phyloP scores from a whole-genome alignment of 2,797 vertebrate species.

The Xiphophorus birchmanni region DNA sequence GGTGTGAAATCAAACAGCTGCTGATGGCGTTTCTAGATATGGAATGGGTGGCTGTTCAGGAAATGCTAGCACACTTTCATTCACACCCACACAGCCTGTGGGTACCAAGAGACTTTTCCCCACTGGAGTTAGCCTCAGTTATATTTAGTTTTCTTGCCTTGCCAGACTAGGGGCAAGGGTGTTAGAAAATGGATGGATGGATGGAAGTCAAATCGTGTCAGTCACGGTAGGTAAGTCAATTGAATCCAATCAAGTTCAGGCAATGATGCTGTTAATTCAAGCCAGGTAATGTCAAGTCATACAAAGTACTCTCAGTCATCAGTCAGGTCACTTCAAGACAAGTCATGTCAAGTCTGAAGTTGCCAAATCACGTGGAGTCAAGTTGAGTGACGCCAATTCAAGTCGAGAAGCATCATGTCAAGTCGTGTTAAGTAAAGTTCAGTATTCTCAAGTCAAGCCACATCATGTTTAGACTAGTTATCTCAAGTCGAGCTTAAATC shows the following conservation, averaged over 20 bases:
- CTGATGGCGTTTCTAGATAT: slow-evolving; percentile 48
- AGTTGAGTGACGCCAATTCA: not conserved
- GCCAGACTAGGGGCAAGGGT: not conserved
- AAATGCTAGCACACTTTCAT: slow-evolving; percentile 12
- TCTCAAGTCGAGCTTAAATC: not conserved
- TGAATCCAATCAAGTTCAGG: not conserved
- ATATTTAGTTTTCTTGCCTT: not conserved
- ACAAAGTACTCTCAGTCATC: not conserved
- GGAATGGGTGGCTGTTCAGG: slow-evolving; percentile 39
- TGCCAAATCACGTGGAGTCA: too few relatives aligned
- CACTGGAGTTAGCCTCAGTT: not conserved
- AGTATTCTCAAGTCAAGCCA: not conserved
- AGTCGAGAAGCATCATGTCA: not conserved
- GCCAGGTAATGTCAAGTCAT: not conserved
- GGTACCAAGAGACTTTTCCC: too few relatives aligned
- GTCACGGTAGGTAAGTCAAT: not conserved
- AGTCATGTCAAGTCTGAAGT: not conserved
- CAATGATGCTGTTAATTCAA: too few relatives aligned
- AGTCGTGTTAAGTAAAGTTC: not conserved
- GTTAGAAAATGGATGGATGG: too few relatives aligned
- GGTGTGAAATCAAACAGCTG: slow-evolving; percentile 56
- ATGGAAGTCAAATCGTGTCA: not conserved
- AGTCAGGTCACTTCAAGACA: not conserved
- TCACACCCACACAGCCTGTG: not conserved
- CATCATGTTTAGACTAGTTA: not conserved